Conservation (phyloP, 2,888 invertebrate genomes). For the Harpagoxenus sublaevis region DNA sequence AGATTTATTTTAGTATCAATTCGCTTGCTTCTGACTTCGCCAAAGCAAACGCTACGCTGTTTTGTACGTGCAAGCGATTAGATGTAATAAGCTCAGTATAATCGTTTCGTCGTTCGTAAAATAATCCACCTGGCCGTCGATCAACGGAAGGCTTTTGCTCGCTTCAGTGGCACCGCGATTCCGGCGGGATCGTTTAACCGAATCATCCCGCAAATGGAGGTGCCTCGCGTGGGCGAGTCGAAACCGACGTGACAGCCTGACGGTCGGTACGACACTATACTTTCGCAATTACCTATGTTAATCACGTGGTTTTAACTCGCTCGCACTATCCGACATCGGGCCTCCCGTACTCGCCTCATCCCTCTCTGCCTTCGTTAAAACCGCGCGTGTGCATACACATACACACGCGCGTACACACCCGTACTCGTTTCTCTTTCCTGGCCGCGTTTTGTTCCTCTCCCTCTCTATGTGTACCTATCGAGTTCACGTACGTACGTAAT, state of each 20-base stretch:
- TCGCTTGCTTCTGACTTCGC: neutral
- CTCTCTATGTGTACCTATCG: conserved; percentile 66
- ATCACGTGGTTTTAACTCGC: conserved; percentile 76
- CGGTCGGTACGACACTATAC: conserved; percentile 64
- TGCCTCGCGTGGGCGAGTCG: conserved; percentile 12
- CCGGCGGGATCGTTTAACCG: conserved; percentile 42
- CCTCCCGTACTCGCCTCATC: conserved; percentile 33
- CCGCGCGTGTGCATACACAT: too few species aligned
- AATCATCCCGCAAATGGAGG: conserved; percentile 34
- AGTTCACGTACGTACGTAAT: conserved; percentile 71
- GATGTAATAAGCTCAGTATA: conserved; percentile 11
- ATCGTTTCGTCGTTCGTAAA: conserved; percentile 34
- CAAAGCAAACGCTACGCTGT: neutral
- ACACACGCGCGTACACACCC: neutral
- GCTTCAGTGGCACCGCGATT: conserved; percentile 17
- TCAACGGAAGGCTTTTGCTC: conserved; percentile 17
- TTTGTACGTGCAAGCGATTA: conserved; percentile 1
- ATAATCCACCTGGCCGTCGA: conserved; percentile 37
- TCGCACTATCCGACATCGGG: conserved; percentile 51
- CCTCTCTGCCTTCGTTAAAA: conserved; percentile 39
- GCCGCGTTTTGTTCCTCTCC: conserved; percentile 26
- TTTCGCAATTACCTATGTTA: conserved; percentile 80
- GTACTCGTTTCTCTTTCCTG: conserved; percentile 31
- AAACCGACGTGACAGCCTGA: conserved; percentile 45
- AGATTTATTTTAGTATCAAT: neutral